Conservation (phyloP, 1,140 invertebrate genomes). For the Pristionchus pacificus region DNA sequence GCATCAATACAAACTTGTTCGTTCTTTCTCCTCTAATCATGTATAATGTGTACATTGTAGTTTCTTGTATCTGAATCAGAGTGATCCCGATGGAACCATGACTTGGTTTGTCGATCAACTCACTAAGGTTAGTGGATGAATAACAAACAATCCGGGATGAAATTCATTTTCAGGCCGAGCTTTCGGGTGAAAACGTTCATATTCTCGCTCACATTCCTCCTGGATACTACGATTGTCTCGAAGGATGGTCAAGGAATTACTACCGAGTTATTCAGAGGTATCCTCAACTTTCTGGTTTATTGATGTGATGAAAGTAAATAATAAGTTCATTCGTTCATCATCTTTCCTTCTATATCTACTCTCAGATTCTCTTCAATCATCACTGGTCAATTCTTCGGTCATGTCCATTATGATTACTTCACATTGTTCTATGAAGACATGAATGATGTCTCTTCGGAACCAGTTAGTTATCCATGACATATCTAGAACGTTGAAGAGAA, state of each 20-base stretch:
- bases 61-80: constrained; percentile 92
- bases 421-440: constrained; percentile 66
- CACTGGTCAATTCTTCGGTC: constrained; percentile 86
- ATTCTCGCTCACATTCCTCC: constrained; percentile 92
- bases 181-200: constrained; percentile 87
- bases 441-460: constrained; percentile 40
- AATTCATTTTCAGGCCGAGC: constrained; percentile 74
- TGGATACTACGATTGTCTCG: constrained; percentile 64
- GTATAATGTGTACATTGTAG: constrained; percentile 65
- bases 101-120: constrained; percentile 92
- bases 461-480: constrained; percentile 16
- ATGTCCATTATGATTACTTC: constrained; percentile 90
- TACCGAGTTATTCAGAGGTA: constrained; percentile 63
- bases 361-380: constrained; percentile 79
- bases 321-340: too few relatives aligned
- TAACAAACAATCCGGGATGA: too few relatives aligned
- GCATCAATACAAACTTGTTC: constrained; percentile 56
- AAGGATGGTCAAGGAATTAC: constrained; percentile 64
- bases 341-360: too few relatives aligned
- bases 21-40: constrained; percentile 6
- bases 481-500: background rate
- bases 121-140: constrained; percentile 65
- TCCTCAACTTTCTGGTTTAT: too few relatives aligned
- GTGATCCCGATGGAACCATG: constrained; percentile 86
- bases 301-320: background rate